phyloP scores from a whole-genome alignment of 2,113 vertebrate genomes.

The Poicephalus meyeri region DNA sequence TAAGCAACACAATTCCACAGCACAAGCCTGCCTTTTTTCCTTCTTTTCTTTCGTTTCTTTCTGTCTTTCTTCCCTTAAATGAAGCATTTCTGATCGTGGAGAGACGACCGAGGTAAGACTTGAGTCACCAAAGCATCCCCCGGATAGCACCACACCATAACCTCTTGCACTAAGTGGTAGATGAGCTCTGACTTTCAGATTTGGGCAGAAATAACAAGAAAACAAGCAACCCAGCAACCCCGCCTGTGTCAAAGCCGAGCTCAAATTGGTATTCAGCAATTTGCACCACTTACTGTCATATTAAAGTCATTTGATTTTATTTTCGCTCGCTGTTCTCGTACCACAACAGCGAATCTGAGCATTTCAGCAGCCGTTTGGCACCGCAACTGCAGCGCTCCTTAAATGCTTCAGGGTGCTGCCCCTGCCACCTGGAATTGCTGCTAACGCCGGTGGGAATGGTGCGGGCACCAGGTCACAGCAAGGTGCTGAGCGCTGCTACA shows the following conservation, averaged over 20 bases:
- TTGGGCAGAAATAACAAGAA: constrained; percentile 5
- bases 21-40: not conserved
- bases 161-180: not conserved
- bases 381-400: not conserved
- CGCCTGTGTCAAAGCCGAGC: constrained; percentile 37
- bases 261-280: constrained; percentile 60
- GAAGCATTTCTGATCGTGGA: not conserved
- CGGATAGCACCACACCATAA: not conserved
- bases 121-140: not conserved
- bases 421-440: not conserved
- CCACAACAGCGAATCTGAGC: not conserved
- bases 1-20: constrained; percentile 54
- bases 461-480: not conserved
- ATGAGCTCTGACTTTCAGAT: constrained; percentile 3
- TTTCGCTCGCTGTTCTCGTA: not conserved
- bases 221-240: not conserved
- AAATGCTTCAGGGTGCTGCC: not conserved
- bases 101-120: not conserved
- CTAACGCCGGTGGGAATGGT: not conserved
- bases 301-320: constrained; percentile 59
- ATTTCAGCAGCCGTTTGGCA: not conserved
- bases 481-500: not conserved
- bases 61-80: not conserved
- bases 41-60: not conserved
- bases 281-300: constrained; percentile 71